Conservation (phyloP, 2,888 invertebrate species). For the Balanococcus diminutus region DNA sequence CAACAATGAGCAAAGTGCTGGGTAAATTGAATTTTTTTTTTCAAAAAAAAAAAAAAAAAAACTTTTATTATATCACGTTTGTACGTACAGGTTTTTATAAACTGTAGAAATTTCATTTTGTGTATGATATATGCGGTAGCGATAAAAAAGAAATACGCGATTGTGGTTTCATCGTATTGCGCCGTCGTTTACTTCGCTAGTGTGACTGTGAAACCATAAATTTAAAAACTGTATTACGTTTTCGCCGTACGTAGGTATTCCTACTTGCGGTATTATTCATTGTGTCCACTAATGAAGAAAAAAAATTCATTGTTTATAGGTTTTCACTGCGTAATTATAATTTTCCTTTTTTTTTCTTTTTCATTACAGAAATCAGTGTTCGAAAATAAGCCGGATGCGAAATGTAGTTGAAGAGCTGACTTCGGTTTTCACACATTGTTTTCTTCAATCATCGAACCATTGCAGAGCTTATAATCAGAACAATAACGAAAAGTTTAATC, state of each 20-base stretch:
- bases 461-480: constrained; percentile 12
- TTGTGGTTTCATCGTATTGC: constrained; percentile 38
- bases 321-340: constrained; percentile 2
- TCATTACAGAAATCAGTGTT: constrained; percentile 24
- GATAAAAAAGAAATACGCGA: constrained; percentile 37
- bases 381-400: not conserved
- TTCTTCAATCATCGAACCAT: not conserved
- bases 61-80: no score
- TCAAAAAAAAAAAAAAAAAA: no score
- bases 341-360: constrained; percentile 1
- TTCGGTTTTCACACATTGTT: not conserved
- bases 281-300: not conserved
- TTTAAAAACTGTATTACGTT: constrained; percentile 24
- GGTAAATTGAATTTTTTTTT: no score
- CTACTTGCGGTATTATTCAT: not conserved
- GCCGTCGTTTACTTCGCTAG: not conserved
- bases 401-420: constrained; percentile 1
- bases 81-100: not conserved
- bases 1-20: no score
- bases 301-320: not conserved
- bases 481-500: constrained; percentile 10
- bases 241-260: not conserved
- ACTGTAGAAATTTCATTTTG: not conserved
- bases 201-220: constrained; percentile 24
- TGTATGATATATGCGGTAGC: constrained; percentile 27